phyloP scores from a whole-genome alignment of 1,140 invertebrate genomes.

The Harlomillsia oculata region DNA sequence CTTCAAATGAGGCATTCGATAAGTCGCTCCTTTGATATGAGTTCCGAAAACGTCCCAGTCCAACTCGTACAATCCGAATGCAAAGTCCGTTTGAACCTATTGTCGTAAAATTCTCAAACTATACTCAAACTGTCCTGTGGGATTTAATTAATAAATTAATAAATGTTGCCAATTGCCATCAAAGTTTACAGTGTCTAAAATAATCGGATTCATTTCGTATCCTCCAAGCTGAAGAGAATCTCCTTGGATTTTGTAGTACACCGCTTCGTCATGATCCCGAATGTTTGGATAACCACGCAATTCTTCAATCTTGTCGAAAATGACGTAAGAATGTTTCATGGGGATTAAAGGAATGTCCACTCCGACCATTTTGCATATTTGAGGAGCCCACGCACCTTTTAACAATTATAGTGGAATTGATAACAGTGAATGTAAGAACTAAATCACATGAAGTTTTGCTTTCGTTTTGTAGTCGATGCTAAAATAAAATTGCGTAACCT shows the following conservation, averaged over 20 bases:
- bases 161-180: not conserved
- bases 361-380: conserved; percentile 59
- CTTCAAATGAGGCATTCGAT: conserved; percentile 60
- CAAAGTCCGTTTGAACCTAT: conserved; percentile 60
- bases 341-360: conserved; percentile 61
- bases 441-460: too few relatives aligned
- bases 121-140: not conserved
- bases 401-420: too few relatives aligned
- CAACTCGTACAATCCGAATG: conserved; percentile 72
- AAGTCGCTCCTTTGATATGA: conserved; percentile 60
- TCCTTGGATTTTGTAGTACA: conserved; percentile 76
- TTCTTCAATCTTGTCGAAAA: conserved; percentile 63
- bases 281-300: conserved; percentile 66
- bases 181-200: conserved; percentile 55
- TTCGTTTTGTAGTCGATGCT: too few relatives aligned
- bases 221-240: conserved; percentile 72
- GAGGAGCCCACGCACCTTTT: conserved; percentile 70
- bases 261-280: conserved; percentile 67
- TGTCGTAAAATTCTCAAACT: not conserved
- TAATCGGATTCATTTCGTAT: conserved; percentile 72
- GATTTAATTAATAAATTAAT: not conserved
- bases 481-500: too few relatives aligned
- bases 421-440: too few relatives aligned
- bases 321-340: conserved; percentile 81
- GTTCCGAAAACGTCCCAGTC: conserved; percentile 72